These are phyloP conservation scores for Sebastes schlegelii DNA, from an alignment of 2,113 vertebrate species.

Conservation along the genomic window DNA sequence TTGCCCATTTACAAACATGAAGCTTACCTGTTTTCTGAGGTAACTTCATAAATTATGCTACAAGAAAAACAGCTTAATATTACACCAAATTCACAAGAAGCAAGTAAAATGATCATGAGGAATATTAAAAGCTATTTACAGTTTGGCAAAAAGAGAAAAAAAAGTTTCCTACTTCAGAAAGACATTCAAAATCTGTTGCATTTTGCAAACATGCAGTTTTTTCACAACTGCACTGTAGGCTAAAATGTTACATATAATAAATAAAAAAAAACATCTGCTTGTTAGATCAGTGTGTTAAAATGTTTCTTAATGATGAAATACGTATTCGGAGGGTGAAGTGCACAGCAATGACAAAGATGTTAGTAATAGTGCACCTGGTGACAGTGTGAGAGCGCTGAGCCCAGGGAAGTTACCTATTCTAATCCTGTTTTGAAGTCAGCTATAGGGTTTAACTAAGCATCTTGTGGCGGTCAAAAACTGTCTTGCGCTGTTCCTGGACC, in stretches of 20 bases:
- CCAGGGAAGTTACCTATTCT: constrained; percentile 9
- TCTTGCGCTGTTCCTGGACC: constrained; percentile 96
- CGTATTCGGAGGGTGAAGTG: neutral
- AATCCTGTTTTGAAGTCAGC: constrained; percentile 23
- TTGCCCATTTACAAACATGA: constrained; percentile 8
- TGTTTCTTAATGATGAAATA: constrained; percentile 20
- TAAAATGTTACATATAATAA: neutral
- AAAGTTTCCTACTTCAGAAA: neutral
- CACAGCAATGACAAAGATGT: constrained; percentile 16
- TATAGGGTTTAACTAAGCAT: constrained; percentile 89
- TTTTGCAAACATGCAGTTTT: constrained; percentile 8
- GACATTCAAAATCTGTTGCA: constrained; percentile 33
- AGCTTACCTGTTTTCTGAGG: constrained; percentile 13
- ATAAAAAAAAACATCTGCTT: neutral
- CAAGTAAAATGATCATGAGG: neutral
- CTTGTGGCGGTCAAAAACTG: constrained; percentile 96
- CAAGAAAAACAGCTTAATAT: neutral
- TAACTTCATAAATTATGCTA: constrained; percentile 28
- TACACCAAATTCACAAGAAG: neutral
- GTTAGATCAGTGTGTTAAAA: constrained; percentile 9
- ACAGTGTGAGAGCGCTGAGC: constrained; percentile 31
- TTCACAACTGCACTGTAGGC: constrained; percentile 5
- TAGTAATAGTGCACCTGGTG: constrained; percentile 44
- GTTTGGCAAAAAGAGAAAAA: constrained; percentile 8
- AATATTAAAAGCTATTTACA: constrained; percentile 32